Base-by-base conservation (phyloP, 2,888 invertebrate species). In the Drosophila acutilabella region DNA sequence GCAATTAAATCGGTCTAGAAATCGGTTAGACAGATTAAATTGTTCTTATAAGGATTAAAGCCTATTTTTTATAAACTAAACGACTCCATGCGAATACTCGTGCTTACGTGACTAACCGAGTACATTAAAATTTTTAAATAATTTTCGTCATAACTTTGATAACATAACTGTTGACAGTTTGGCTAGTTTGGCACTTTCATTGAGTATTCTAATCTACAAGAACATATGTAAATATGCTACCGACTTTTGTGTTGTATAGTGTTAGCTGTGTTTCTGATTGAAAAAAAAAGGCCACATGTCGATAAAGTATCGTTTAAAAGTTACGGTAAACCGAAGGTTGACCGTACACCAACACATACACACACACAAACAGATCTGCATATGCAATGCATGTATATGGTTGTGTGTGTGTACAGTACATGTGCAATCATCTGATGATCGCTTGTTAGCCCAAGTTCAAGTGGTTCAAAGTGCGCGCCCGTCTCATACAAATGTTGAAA, bases 391-490 rank as follows among this genome's bases (percentile, higher is more conserved):
- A 11, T 10, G 2, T 14, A 11, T 42, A 5, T 30, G 26, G n/a
- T n/a, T 40, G 16, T 18, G 26, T 48, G 14, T 40, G n/a, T 16
- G 26, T 48, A 40, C 16, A 51, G 8, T 20, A 52, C 13, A 64
- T 44, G 50, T 44, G 47, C 42, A 66, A 40, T 33, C 47, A 45
- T 48, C 62, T 56, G 40, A 44, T 56, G 40, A 44, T 20, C 41
- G 30, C 14, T 41, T 11, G 50, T 33, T 41, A 42, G 48, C 64
- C 38, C 44, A 47, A 33, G 64, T 57, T 64, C 57, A 58, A 61
- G 53, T 44, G 61, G 74, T 67, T 67, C 73, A 72, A 74, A 77
- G 74, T 74, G 52, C 59, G 71, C 53, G 58, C 68, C 40, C 48
- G 48, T 18, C 51, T 38, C 45, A 48, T 47, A 26, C 56, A 40